Evolutionary conservation across 2,797 vertebrate species (phyloP), one percentile per base, ranked within the genome.

Genomic region (Heterohyrax brucei): DNA sequence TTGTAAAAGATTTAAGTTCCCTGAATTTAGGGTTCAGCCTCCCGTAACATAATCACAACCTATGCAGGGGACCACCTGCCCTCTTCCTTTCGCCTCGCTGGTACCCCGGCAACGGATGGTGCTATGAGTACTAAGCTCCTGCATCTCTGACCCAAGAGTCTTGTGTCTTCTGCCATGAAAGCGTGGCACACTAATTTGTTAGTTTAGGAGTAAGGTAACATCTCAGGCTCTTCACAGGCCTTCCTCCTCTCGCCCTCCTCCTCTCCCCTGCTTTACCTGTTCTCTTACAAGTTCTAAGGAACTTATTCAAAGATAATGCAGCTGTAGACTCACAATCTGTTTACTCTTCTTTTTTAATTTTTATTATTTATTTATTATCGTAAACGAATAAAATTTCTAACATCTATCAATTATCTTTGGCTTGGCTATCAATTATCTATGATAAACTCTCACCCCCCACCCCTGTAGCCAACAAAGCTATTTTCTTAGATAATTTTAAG

Each of bases 1-100:
- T 92, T 92, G 77, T 79, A 91, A 92, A 94, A 88, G 24, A 70
- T 62, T 30, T 5, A 24, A 64, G 39, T 64, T 81, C 53, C 73
- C 66, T 46, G 75, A 88, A 7, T 39, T 90, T 26, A 48, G n/a
- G n/a, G 50, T 53, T 93, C 48, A 26, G 76, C 3, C 3, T 50
- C 39, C 39, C 28, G 24, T 56, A 82, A 86, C 14, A 68, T 33
- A 73, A 82, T 39, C 70, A 68, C 56, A 46, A 56, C 46, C 44
- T 91, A n/a, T 64, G 26, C 2, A 33, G 33, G 28, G 22, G 10
- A 75, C 79, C 19, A 33, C 53, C 75, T 68, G 9, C 39, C 53
- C 46, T 78, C 39, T 72, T 68, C 83, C 22, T 50, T n/a, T 39
- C 48, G 39, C 33, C 21, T n/a, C 68, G 59, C 33, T 76, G 59